These are phyloP conservation scores for Pomacea canaliculata DNA, from an alignment of 2,888 invertebrate genomes.

Conservation along the genomic window DNA sequence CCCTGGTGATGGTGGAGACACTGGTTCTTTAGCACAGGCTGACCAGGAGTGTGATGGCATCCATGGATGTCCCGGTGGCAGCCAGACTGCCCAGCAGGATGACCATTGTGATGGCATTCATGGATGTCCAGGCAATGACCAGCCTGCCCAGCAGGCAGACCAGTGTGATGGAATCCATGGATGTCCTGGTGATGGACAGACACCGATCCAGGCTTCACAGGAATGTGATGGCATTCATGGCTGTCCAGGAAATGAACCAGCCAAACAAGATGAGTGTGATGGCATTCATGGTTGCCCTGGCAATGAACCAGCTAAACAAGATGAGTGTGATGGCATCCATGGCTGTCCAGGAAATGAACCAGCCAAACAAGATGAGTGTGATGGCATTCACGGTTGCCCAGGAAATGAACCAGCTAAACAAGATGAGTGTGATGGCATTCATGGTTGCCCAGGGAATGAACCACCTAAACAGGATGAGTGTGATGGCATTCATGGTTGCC, in stretches of 20 bases:
- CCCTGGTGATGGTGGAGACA: slow-evolving; percentile 2
- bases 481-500: slow-evolving; percentile 29
- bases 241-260: slow-evolving; percentile 10
- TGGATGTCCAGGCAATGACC: slow-evolving; percentile 12
- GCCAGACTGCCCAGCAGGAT: slow-evolving; percentile 5
- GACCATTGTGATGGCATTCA: slow-evolving; percentile 27
- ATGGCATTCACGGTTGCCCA: slow-evolving; percentile 27
- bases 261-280: slow-evolving; percentile 23
- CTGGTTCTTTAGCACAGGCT: slow-evolving; percentile 1
- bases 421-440: slow-evolving; percentile 29
- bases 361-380: slow-evolving; percentile 17
- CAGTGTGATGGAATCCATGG: slow-evolving; percentile 30
- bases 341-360: slow-evolving; percentile 29
- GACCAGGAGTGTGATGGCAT: slow-evolving; percentile 31
- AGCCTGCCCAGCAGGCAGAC: slow-evolving; percentile 2
- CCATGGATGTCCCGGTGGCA: slow-evolving; percentile 20
- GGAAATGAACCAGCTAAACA: slow-evolving; percentile 26
- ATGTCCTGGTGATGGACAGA: slow-evolving; percentile 26
- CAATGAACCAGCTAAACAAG: slow-evolving; percentile 25
- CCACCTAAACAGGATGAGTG: slow-evolving; percentile 23
- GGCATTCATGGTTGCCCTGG: slow-evolving; percentile 27
- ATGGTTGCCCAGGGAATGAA: slow-evolving; percentile 28
- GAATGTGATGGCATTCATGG: slow-evolving; percentile 30
- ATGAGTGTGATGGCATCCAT: slow-evolving; percentile 29
- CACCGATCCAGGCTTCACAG: not conserved